These are phyloP conservation scores for Decapterus maruadsi DNA, from an alignment of 2,797 vertebrate species.

Conservation along the genomic window DNA sequence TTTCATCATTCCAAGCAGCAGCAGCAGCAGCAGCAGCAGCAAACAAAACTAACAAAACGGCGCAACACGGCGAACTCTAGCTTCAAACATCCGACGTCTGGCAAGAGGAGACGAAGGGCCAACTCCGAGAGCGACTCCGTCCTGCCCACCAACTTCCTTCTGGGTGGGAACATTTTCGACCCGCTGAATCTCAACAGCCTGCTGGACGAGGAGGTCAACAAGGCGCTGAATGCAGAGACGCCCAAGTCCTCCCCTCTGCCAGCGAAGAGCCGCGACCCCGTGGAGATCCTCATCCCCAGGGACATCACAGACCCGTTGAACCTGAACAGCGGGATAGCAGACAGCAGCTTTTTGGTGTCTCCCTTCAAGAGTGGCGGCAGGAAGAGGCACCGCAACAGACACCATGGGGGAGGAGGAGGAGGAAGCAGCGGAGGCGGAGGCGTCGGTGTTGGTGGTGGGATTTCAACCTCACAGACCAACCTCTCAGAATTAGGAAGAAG, in stretches of 20 bases:
- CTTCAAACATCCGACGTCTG: conserved; percentile 89
- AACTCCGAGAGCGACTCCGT: conserved; percentile 94
- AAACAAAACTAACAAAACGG: conserved; percentile 83
- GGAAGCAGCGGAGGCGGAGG: conserved; percentile 25
- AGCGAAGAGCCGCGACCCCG: conserved; percentile 88
- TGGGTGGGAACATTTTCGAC: conserved; percentile 96
- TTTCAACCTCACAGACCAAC: conserved; percentile 66
- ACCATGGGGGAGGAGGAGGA: conserved; percentile 80
- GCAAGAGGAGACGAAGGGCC: conserved; percentile 90
- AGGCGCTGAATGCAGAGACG: conserved; percentile 92
- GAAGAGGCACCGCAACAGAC: conserved; percentile 90
- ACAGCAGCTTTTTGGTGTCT: conserved; percentile 86
- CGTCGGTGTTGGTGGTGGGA: conserved; percentile 27
- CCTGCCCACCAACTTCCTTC: conserved; percentile 92
- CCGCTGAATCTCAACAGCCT: conserved; percentile 96
- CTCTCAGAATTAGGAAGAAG: conserved; percentile 69
- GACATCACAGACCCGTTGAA: conserved; percentile 96
- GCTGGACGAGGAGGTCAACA: conserved; percentile 94
- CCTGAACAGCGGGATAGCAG: conserved; percentile 89
- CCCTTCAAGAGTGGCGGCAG: conserved; percentile 85
- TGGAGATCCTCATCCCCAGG: conserved; percentile 94
- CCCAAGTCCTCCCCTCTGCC: conserved; percentile 96
- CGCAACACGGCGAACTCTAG: conserved; percentile 87
- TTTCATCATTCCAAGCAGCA: conserved; percentile 84
- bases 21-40: conserved; percentile 41